A percentile compares a stretch with the other conserved stretches of the same genome.
phyloP scores from a whole-genome alignment of 1,140 invertebrate genomes.

The Lepidostoma basale region DNA sequence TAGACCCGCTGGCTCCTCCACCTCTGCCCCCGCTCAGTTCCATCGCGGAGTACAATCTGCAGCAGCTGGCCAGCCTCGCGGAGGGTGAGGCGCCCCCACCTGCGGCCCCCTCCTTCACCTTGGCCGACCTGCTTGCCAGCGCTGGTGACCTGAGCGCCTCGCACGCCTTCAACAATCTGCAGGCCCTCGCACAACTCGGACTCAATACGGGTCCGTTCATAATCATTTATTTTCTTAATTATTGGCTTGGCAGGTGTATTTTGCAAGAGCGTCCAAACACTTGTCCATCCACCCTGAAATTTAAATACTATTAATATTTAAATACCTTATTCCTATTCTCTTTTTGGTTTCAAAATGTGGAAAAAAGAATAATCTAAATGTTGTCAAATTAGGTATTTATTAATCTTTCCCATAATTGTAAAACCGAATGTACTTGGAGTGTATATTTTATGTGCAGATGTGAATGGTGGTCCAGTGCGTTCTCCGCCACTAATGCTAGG shows the following conservation, averaged over 20 bases:
- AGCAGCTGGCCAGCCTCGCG: constrained; percentile 78
- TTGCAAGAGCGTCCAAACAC: not conserved
- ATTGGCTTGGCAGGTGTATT: not conserved
- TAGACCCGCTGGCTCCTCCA: constrained; percentile 54
- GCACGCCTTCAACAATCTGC: constrained; percentile 84
- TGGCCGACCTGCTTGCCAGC: constrained; percentile 76
- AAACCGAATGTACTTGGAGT: too few relatives aligned
- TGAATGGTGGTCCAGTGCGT: constrained; percentile 19
- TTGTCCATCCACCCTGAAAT: not conserved
- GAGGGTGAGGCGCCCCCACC: constrained; percentile 67
- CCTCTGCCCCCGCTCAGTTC: constrained; percentile 63
- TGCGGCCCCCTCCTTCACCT: constrained; percentile 66
- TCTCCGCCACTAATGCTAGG: constrained; percentile 15
- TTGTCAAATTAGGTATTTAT: too few relatives aligned
- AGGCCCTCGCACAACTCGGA: constrained; percentile 86
- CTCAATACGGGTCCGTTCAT: constrained; percentile 67
- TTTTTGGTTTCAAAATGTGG: too few relatives aligned
- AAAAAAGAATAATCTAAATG: too few relatives aligned
- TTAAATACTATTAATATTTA: not conserved
- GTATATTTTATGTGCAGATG: too few relatives aligned
- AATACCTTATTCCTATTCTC: not conserved
- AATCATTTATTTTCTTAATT: not conserved
- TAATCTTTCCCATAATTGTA: not conserved
- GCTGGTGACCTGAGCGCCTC: constrained; percentile 72
- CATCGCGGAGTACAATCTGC: constrained; percentile 83